Conservation (phyloP, 2,888 invertebrate species). For the Drosophila falleni region DNA sequence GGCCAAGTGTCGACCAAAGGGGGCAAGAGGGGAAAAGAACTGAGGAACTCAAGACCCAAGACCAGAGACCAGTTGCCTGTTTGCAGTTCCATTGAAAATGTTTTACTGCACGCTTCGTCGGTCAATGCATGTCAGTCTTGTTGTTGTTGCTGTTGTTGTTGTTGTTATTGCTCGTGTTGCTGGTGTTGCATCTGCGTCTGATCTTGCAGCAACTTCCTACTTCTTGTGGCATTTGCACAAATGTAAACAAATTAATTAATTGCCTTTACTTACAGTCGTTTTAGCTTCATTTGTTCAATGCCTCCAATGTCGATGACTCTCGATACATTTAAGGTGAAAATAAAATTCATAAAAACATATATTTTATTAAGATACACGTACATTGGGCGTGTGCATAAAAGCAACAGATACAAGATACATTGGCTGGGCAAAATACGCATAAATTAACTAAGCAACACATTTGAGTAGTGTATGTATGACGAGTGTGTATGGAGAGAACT, state of each 20-base stretch:
- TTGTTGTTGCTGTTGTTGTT: constrained; percentile 32
- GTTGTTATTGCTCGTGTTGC: constrained; percentile 12
- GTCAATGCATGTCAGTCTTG: constrained; percentile 73
- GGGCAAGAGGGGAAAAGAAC: constrained; percentile 21
- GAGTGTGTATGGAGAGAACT: neutral
- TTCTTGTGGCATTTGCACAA: constrained; percentile 74
- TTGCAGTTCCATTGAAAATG: constrained; percentile 78
- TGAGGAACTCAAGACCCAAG: constrained; percentile 42
- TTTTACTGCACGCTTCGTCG: constrained; percentile 79
- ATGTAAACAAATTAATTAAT: constrained; percentile 81
- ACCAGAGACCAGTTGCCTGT: constrained; percentile 56
- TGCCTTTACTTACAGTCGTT: constrained; percentile 74
- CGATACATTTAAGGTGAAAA: constrained; percentile 43
- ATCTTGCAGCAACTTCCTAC: constrained; percentile 79
- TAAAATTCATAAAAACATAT: constrained; percentile 55
- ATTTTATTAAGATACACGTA: constrained; percentile 57
- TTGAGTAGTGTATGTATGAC: neutral
- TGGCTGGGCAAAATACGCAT: constrained; percentile 16
- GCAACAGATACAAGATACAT: constrained; percentile 27
- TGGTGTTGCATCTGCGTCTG: constrained; percentile 74
- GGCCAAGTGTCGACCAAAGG: neutral
- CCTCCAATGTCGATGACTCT: constrained; percentile 48
- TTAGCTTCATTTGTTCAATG: constrained; percentile 48
- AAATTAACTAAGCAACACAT: constrained; percentile 5
- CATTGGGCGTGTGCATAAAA: constrained; percentile 24